These are phyloP conservation scores for Sturnira hondurensis DNA, from an alignment of 2,113 vertebrate species.

Conservation along the genomic window DNA sequence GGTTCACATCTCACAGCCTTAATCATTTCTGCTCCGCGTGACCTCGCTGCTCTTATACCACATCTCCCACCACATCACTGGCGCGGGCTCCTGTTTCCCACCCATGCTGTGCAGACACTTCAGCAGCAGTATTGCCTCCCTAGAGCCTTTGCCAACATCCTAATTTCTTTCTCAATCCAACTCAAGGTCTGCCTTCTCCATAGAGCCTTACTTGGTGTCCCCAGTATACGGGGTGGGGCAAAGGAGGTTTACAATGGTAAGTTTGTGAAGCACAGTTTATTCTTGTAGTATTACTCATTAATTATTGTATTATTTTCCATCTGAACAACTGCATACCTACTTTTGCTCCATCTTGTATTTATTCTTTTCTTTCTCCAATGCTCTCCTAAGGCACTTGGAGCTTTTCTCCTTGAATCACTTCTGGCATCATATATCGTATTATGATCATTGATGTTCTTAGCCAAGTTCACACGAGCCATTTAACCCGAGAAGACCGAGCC, in stretches of 20 bases:
- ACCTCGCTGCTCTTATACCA: neutral
- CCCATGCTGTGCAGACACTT: neutral
- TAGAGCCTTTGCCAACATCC: neutral
- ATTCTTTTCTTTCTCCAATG: neutral
- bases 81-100: neutral
- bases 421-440: neutral
- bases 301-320: neutral
- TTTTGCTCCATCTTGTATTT: neutral
- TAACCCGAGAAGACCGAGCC: neutral
- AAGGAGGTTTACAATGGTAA: neutral
- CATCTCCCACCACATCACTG: neutral
- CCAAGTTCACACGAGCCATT: neutral
- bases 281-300: neutral
- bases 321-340: neutral
- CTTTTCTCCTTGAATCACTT: neutral
- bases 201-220: neutral
- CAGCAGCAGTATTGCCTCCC: neutral
- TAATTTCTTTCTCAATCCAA: neutral
- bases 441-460: neutral
- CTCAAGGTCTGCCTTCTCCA: neutral
- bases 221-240: neutral
- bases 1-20: neutral
- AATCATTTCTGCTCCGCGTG: neutral
- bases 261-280: neutral
- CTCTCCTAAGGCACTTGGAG: neutral